phyloP scores from a whole-genome alignment of 1,140 invertebrate species.

The Glomeris maerens region DNA sequence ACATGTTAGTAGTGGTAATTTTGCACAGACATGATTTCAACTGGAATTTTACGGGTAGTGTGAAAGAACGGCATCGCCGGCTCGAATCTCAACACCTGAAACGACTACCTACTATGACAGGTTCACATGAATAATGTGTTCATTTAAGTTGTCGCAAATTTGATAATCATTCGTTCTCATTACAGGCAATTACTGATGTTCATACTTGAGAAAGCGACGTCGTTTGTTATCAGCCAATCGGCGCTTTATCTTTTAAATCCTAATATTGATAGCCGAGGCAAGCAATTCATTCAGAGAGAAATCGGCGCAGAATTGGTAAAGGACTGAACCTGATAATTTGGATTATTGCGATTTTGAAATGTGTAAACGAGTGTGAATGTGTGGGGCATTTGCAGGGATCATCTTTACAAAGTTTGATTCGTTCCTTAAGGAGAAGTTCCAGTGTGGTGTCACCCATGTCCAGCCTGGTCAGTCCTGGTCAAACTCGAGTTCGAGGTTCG shows the following conservation, averaged over 20 bases:
- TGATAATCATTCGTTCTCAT: not conserved
- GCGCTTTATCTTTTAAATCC: not conserved
- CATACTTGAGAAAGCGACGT: not conserved
- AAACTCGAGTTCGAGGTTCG: not conserved
- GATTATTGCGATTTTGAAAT: not conserved
- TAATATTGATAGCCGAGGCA: not conserved
- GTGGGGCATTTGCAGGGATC: not conserved
- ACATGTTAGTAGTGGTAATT: not conserved
- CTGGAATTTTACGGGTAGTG: not conserved
- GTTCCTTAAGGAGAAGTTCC: not conserved
- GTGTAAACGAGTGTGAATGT: not conserved
- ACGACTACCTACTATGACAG: not conserved
- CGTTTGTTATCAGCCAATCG: not conserved
- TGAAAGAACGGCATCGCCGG: not conserved
- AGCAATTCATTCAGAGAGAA: not conserved
- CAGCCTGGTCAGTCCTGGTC: not conserved
- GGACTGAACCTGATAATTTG: no score
- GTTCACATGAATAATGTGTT: not conserved
- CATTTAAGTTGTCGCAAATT: not conserved
- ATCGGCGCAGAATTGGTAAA: constrained; percentile 1
- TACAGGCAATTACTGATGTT: not conserved
- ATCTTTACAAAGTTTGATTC: not conserved
- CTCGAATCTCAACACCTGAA: not conserved
- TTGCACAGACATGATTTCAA: not conserved
- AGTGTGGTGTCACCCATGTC: not conserved